Conservation (phyloP, 2,888 invertebrate species). For the Synanthedon myopaeformis region DNA sequence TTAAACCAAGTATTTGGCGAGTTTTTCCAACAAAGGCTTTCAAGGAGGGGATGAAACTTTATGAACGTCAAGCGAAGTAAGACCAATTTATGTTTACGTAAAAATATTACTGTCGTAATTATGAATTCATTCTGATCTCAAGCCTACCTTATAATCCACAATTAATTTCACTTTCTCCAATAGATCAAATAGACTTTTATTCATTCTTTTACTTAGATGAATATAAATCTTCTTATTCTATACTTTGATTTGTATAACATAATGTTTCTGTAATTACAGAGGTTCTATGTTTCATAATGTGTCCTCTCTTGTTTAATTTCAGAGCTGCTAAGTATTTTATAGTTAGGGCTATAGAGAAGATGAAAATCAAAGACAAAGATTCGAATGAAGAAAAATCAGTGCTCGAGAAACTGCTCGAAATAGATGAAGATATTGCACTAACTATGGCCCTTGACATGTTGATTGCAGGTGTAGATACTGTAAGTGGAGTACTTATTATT, state of each 20-base stretch:
- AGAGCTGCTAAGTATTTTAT: conserved; percentile 27
- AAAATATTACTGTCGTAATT: too few relatives aligned
- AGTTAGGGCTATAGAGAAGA: conserved; percentile 23
- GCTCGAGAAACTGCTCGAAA: conserved; percentile 70
- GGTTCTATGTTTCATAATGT: neutral
- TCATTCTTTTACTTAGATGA: too few relatives aligned
- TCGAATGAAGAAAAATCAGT: conserved; percentile 59
- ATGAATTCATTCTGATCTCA: too few relatives aligned
- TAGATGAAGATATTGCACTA: conserved; percentile 69
- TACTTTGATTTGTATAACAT: too few relatives aligned
- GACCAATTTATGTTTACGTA: neutral
- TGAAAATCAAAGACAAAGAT: conserved; percentile 16
- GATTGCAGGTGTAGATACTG: conserved; percentile 76
- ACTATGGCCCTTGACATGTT: conserved; percentile 77
- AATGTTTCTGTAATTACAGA: neutral
- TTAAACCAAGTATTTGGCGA: conserved; percentile 65
- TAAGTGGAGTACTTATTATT: conserved; percentile 28
- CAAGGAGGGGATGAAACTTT: conserved; percentile 6
- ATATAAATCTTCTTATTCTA: too few relatives aligned
- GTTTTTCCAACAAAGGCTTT: conserved; percentile 3
- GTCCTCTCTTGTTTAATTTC: conserved; percentile 5
- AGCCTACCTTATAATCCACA: too few relatives aligned
- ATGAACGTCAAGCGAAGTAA: conserved; percentile 5
- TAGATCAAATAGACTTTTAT: too few relatives aligned
- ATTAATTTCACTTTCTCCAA: too few relatives aligned